Base-by-base conservation (phyloP, 2,113 vertebrate species). In the Nymphicus hollandicus region DNA sequence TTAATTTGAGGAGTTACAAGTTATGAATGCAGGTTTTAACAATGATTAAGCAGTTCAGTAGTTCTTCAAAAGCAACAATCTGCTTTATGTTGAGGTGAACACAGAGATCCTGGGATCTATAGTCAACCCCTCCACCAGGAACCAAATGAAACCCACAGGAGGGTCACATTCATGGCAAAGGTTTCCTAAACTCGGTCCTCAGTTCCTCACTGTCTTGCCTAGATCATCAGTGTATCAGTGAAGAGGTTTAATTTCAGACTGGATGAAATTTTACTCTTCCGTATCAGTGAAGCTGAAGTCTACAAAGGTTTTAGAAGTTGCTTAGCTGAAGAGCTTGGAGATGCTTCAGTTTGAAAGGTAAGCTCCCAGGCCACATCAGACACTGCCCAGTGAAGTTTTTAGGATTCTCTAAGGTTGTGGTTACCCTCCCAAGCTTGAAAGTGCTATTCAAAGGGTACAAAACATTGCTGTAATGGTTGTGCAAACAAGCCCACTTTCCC, bases 211-310 rank as follows among this genome's bases (percentile, higher is more conserved):
- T 11, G 11, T 2, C 14, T 3, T 20, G 39, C 47, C 29, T 31
- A 53, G 11, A 61, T 33, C 16, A 37, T 23, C 25, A 50, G 2
- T 7, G 37, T 46, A 44, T 72, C 58, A 19, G 9, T 0, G 7
- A 5, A 50, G 25, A 60, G 33, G n/a, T n/a, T 76, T 15, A 1
- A 0, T 6, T 53, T 76, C 27, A 81, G 28, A 35, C 0, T 15
- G 37, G 37, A 71, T 35, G 7, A 56, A 52, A 41, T 53, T 70
- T n/a, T 83, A 31, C 17, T 86, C 23, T 43, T 64, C 25, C 1
- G 0, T 20, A 66, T n/a, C 69, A 81, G 61, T 14, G 19, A 94
- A 72, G 11, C 35, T 43, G 24, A 72, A 81, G 39, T 29, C 25
- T 66, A 66, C 1, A 1, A 31, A 81, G 29, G 35, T 29, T 71